Conservation (phyloP, 2,113 vertebrate genomes). For the Dinomys branickii region DNA sequence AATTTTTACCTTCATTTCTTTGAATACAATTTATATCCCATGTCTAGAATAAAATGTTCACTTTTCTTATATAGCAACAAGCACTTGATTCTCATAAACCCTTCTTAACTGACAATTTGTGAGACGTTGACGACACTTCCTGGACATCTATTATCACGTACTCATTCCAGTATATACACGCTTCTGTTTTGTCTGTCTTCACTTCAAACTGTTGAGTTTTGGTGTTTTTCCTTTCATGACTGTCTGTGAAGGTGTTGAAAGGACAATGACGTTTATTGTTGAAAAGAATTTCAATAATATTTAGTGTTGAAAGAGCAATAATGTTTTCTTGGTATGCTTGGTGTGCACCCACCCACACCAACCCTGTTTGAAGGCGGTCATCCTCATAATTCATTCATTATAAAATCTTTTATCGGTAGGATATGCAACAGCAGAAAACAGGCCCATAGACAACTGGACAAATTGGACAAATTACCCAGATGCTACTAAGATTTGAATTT, state of each 20-base stretch:
- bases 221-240: background rate
- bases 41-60: background rate
- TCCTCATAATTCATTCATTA: background rate
- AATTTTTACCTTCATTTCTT: background rate
- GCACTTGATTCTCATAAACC: background rate
- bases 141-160: background rate
- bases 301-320: background rate
- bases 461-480: constrained; percentile 9
- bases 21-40: background rate
- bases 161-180: background rate
- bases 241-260: background rate
- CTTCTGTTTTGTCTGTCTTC: background rate
- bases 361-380: background rate
- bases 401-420: background rate
- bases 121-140: background rate
- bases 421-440: background rate
- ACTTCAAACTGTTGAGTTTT: background rate
- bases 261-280: background rate
- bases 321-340: background rate
- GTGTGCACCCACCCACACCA: background rate
- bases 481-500: background rate
- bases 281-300: no score
- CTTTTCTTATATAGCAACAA: background rate
- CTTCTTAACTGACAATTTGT: background rate
- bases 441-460: background rate